Percentiles rank a stretch among this genome's conserved stretches.
Conservation (phyloP, 2,113 vertebrate genomes). For the Sylvilagus bachmani region DNA sequence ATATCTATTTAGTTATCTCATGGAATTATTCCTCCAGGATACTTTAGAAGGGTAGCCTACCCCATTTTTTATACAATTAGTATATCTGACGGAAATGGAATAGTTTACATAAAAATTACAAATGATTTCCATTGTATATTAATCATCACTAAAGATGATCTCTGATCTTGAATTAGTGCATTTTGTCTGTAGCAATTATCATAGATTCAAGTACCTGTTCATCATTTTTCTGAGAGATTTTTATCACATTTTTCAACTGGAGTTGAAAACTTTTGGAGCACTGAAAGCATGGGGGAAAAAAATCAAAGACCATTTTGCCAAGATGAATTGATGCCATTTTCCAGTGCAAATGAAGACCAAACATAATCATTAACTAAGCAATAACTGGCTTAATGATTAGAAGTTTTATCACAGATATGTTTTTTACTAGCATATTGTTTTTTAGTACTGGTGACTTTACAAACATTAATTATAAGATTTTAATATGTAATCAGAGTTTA, state of each 20-base stretch:
- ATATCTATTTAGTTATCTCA: neutral
- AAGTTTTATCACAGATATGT: neutral
- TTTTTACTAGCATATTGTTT: neutral
- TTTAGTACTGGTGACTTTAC: neutral
- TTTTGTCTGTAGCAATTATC: neutral
- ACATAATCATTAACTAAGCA: neutral
- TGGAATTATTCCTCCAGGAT: neutral
- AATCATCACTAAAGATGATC: neutral
- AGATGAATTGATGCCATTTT: neutral
- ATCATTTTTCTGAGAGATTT: conserved; percentile 9
- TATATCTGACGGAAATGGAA: neutral
- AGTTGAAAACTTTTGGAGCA: neutral
- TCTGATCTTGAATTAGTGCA: neutral
- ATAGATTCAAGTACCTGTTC: neutral
- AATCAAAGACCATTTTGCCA: conserved; percentile 15
- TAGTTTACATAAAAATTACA: neutral
- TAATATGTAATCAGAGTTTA: neutral
- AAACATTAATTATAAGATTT: neutral
- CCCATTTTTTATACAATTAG: neutral
- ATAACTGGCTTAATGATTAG: neutral
- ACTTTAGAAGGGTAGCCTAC: neutral
- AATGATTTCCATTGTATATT: neutral
- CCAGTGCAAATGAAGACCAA: neutral
- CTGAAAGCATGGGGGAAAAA: neutral
- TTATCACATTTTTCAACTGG: conserved; percentile 39